These are phyloP conservation scores for Strix uralensis DNA, from an alignment of 2,113 vertebrate species.

Conservation along the genomic window DNA sequence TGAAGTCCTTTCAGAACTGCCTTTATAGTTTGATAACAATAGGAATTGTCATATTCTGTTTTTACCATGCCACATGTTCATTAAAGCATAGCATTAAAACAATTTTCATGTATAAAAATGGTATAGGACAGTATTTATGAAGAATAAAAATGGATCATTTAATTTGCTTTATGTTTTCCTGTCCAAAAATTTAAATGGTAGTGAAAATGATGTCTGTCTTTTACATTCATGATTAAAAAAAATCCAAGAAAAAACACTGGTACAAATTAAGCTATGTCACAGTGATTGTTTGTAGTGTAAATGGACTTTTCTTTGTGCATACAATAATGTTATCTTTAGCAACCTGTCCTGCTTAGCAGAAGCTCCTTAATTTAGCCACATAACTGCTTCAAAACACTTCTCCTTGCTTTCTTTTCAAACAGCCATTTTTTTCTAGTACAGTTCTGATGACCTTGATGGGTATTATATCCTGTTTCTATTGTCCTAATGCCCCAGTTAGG, in stretches of 20 bases:
- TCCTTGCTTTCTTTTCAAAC: neutral
- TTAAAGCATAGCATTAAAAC: neutral
- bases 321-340: neutral
- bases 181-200: neutral
- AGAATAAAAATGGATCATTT: neutral
- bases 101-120: neutral
- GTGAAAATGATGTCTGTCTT: neutral
- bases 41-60: neutral
- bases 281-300: constrained; percentile 2
- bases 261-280: neutral
- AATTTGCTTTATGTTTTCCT: neutral
- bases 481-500: neutral
- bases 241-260: neutral
- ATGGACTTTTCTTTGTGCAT: constrained; percentile 7
- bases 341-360: neutral
- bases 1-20: neutral
- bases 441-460: neutral
- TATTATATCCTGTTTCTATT: constrained; percentile 23
- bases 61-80: neutral
- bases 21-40: neutral
- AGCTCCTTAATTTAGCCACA: constrained; percentile 21
- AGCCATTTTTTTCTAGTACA: neutral
- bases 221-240: neutral
- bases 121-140: neutral
- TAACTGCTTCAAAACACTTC: neutral